Evolutionary conservation across 2,888 invertebrate species (phyloP).

Genomic region (Mellilla xanthometata): DNA sequence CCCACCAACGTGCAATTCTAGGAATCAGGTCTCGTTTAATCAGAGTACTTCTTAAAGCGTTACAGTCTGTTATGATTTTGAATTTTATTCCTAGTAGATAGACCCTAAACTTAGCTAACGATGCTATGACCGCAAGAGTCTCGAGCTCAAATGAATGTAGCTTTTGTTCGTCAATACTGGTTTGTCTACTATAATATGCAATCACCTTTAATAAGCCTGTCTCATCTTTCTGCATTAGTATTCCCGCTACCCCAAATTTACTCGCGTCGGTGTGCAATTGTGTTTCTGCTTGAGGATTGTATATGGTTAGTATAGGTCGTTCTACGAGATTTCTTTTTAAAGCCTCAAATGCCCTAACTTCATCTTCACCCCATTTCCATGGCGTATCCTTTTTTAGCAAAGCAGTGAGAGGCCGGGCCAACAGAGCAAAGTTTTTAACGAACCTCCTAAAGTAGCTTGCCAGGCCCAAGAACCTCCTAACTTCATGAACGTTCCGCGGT

Average conservation of each 20-base stretch:
- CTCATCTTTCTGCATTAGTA: not conserved
- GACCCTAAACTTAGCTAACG: constrained; percentile 2
- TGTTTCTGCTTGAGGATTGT: not conserved
- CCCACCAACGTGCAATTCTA: no score
- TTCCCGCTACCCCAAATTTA: not conserved
- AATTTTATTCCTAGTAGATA: constrained; percentile 5
- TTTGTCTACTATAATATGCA: constrained; percentile 7
- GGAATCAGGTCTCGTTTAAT: constrained; percentile 4
- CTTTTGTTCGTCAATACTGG: not conserved
- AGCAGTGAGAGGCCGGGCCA: not conserved
- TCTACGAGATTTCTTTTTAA: not conserved
- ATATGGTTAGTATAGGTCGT: constrained; percentile 1
- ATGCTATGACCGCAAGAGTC: constrained; percentile 3
- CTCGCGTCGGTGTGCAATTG: constrained; percentile 2
- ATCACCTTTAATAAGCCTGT: not conserved
- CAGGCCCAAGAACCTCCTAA: not conserved
- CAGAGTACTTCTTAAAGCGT: constrained; percentile 1
- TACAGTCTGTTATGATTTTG: constrained; percentile 7
- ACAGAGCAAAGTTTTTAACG: not conserved
- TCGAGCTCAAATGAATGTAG: constrained; percentile 6
- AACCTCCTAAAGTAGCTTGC: not conserved
- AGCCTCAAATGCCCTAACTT: not conserved
- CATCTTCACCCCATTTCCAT: not conserved
- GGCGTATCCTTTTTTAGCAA: not conserved
- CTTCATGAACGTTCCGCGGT: not conserved